Conservation (phyloP, 2,888 invertebrate genomes). For the Athalia circularis region DNA sequence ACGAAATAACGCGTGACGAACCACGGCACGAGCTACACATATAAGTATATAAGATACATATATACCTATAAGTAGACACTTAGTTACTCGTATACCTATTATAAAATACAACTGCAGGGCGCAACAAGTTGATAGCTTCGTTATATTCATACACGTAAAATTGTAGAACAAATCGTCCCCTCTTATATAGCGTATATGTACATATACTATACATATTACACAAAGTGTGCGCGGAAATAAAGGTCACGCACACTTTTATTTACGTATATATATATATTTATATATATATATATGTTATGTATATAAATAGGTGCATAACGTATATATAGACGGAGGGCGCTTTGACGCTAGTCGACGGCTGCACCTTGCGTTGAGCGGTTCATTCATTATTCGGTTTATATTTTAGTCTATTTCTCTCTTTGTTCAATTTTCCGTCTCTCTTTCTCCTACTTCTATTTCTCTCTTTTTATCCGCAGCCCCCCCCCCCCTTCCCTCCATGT, state of each 20-base stretch:
- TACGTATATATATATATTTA: background rate
- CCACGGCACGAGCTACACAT: conserved; percentile 15
- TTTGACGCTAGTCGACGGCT: background rate
- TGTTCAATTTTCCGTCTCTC: background rate
- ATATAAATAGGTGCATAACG: background rate
- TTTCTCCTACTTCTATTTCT: conserved; percentile 14
- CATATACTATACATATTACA: background rate
- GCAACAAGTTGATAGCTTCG: conserved; percentile 2
- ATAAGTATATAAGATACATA: background rate
- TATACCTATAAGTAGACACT: no score
- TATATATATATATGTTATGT: background rate
- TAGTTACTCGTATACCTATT: no score
- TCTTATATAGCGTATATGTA: conserved; percentile 1
- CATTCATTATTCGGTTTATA: conserved; percentile 21
- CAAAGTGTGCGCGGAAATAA: no score
- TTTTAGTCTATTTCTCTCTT: conserved; percentile 7
- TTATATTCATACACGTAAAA: no score
- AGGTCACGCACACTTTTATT: no score
- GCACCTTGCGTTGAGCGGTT: conserved; percentile 30
- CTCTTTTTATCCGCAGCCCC: background rate
- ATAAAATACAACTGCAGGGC: background rate
- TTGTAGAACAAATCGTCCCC: no score
- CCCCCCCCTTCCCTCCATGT: background rate
- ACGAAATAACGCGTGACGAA: no score
- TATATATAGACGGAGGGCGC: background rate